Evolutionary conservation across 2,888 invertebrate species (phyloP), one percentile per base, ranked within the genome.

Genomic region (Microctonus brassicae): DNA sequence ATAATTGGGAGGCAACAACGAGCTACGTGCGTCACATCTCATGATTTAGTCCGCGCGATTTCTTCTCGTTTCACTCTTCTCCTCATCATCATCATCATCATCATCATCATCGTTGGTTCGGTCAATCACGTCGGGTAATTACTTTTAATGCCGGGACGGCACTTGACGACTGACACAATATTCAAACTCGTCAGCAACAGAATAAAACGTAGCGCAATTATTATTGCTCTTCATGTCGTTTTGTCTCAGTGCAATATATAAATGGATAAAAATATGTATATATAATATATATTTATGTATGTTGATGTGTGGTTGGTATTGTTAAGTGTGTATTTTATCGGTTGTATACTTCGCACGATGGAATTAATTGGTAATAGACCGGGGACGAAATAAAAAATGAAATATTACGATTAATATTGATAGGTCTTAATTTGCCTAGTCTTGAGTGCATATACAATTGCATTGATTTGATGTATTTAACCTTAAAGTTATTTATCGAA

Each of bases 101-200:
- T n/a, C n/a, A n/a, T n/a, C n/a, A n/a, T n/a, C n/a, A n/a, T n/a
- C n/a, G 79, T 80, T 82, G 82, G 82, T 84, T 83, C 84, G 86
- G 86, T 86, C 86, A 86, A 86, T 86, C 86, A 86, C 86, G 86
- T 83, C 86, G n/a, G 86, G 47, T 86, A 86, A 86, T 86, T 86
- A 86, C 86, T 86, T 86, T 85, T 86, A 86, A 86, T 86, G 86
- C 84, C 83, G 83, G 82, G 42, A 85, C 86, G 84, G 85, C 84
- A 85, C 83, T 47, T 47, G 47, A 64, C 70, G 83, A 82, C 86
- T 86, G 86, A 86, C 86, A 85, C 86, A 85, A 86, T 86, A 84
- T 85, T 85, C 85, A 86, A 84, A 83, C 84, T 82, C 83, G 80
- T 80, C 83, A 61, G 61, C 66, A n/a, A n/a, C n/a, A n/a, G n/a